Conservation (phyloP, 2,888 invertebrate genomes). For the Trilocha varians region DNA sequence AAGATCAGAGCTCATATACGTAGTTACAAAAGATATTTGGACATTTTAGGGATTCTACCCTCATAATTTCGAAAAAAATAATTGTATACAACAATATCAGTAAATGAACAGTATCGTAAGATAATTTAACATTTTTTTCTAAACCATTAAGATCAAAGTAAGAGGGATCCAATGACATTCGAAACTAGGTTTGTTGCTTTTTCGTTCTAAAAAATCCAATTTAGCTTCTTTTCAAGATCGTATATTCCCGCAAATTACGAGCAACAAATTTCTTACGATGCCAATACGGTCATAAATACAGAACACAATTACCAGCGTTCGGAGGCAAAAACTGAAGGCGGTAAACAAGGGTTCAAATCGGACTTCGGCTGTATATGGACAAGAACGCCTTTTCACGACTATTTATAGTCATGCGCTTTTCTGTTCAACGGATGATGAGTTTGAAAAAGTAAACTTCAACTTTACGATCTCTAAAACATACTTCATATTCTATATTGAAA, state of each 20-base stretch:
- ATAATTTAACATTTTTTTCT: background rate
- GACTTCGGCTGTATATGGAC: background rate
- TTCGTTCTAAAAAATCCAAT: background rate
- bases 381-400: slow-evolving; percentile 1
- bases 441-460: background rate
- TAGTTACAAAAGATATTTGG: no score
- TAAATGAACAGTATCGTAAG: no score
- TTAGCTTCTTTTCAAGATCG: background rate
- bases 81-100: no score
- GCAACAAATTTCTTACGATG: slow-evolving; percentile 2
- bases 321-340: slow-evolving; percentile 3
- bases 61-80: no score
- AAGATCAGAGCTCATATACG: no score
- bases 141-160: background rate
- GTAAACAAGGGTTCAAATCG: slow-evolving; percentile 5
- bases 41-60: no score
- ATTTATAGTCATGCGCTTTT: slow-evolving; percentile 5
- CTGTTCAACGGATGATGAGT: background rate
- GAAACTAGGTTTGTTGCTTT: background rate
- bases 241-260: slow-evolving; percentile 1
- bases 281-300: slow-evolving; percentile 4
- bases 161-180: background rate
- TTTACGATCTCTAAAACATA: background rate
- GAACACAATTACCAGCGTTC: slow-evolving; percentile 3
- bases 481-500: background rate